Base-by-base conservation (phyloP, 2,888 invertebrate genomes). In the Amphipoea oculea region DNA sequence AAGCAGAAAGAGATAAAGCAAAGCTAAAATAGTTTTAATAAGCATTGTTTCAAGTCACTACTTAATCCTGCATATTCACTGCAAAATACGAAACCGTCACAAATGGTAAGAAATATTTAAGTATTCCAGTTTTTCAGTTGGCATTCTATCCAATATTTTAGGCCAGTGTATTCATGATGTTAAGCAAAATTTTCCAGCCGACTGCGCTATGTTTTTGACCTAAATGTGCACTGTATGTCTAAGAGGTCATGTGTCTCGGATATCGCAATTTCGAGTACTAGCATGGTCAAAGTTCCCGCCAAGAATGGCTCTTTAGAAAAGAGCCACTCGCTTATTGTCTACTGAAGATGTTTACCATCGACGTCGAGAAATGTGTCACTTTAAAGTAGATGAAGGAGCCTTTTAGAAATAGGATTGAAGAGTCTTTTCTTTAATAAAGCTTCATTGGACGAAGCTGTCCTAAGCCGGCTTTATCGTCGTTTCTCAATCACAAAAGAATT, bases 181-280 rank as follows among this genome's bases (percentile, higher is more conserved):
- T 79, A 74, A 76, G 71, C 54, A 69, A 69, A 68, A 78, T 57
- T 74, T 76, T 76, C 73, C 71, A 23, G 68, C 68, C 51, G 57
- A 66, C 75, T 78, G 70, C 63, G 70, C 75, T 79, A 20, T 78
- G 77, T 81, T 84, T 86, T 79, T 86, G 87, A 84, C 86, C 86
- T 70, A 81, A 51, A 77, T 84, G 66, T 84, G 77, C 82, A 73
- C 40, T 70, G 69, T 84, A 66, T 73, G 42, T 69, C 57, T 86
- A 57, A 78, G 74, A 81, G 84, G 86, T 80, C 77, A 74, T 85
- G 57, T 82, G 79, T 75, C 68, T 83, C 54, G 71, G 71, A 73
- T 83, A 86, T 85, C 76, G 74, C 83, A 83, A 83, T 83, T 83
- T 79, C 63, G 42, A 86, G 79, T 69, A 74, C 68, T 51, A 62